phyloP scores from a whole-genome alignment of 2,113 vertebrate genomes.

The Motacilla tschutschensis region DNA sequence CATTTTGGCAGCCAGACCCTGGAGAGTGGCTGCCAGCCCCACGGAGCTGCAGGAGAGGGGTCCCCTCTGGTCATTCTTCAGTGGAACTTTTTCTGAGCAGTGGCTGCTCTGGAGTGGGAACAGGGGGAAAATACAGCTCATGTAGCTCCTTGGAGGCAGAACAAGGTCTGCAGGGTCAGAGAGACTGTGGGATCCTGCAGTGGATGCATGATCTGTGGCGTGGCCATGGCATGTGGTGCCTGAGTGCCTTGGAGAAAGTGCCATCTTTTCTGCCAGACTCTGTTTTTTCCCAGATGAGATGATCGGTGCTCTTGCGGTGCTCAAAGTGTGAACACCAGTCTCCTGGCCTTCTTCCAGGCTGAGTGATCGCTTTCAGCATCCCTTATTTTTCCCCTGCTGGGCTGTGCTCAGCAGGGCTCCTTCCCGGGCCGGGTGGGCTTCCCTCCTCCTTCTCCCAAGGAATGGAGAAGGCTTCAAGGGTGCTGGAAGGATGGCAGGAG shows the following conservation, averaged over 20 bases:
- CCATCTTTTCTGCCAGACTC: not conserved
- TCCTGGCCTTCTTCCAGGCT: conserved; percentile 27
- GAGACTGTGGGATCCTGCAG: not conserved
- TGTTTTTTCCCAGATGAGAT: not conserved
- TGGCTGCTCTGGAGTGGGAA: rapidly evolving
- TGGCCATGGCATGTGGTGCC: rapidly evolving
- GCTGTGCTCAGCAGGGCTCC: not conserved
- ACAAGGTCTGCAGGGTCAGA: not conserved
- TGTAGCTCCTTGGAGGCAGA: not conserved
- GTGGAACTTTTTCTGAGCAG: not conserved
- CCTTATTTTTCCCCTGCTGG: not conserved
- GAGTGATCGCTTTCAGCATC: not conserved
- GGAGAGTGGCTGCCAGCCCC: not conserved
- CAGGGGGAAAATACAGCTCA: rapidly evolving
- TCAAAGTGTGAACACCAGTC: conserved; percentile 31
- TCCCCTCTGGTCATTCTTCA: rapidly evolving
- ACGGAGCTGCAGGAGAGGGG: rapidly evolving
- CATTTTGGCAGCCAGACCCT: not conserved
- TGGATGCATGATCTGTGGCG: rapidly evolving
- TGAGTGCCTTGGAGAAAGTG: not conserved
- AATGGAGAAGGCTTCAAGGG: not conserved
- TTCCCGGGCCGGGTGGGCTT: not conserved
- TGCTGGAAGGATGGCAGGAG: not conserved
- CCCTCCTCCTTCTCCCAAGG: not conserved
- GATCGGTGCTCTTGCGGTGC: not conserved